Base-by-base conservation (phyloP, 2,113 vertebrate genomes). In the Neopipo cinnamomea region DNA sequence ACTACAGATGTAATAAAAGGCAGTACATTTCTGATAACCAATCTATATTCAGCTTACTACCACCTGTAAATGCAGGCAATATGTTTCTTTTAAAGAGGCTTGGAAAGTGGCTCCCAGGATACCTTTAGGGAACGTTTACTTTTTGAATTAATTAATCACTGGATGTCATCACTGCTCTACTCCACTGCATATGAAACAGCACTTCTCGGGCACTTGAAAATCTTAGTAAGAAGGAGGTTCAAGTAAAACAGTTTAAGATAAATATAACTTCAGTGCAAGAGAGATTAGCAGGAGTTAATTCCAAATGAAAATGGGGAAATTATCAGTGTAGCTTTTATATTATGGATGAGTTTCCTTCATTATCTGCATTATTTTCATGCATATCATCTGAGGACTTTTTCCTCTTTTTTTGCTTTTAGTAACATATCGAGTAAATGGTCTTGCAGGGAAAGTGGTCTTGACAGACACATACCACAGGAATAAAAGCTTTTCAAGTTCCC, bases 61-160 rank as follows among this genome's bases (percentile, higher is more conserved):
- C 72, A 98, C 95, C 96, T 97, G 77, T 97, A 97, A 97, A 97
- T 83, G 91, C 53, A 96, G 97, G 91, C 83, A 97, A 94, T 97
- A 95, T 72, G 95, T 96, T 97, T 97, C 85, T 92, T 95, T 93
- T 92, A 95, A 94, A 79, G 93, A 96, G 89, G 74, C 79, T 92
- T 88, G 85, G 63, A 94, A 98, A 96, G 89, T 89, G 92, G 82
- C 86, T 98, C 95, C 94, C 81, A 96, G 92, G 73, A 95, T 97
- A 91, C 89, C 96, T 89, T 96, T 92, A 76, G 91, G 91, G 93
- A 97, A 79, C 35, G 46, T 89, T 91, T 88, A 96, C 53, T 96
- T 97, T 97, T 97, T 96, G 85, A 98, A 97, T 95, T 97, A 98
- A 97, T 98, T 98, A 98, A 97, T 98, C 96, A 97, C 92, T 65